Conservation (phyloP, 92 coral and sea anemone genomes). For the Porites rus region DNA sequence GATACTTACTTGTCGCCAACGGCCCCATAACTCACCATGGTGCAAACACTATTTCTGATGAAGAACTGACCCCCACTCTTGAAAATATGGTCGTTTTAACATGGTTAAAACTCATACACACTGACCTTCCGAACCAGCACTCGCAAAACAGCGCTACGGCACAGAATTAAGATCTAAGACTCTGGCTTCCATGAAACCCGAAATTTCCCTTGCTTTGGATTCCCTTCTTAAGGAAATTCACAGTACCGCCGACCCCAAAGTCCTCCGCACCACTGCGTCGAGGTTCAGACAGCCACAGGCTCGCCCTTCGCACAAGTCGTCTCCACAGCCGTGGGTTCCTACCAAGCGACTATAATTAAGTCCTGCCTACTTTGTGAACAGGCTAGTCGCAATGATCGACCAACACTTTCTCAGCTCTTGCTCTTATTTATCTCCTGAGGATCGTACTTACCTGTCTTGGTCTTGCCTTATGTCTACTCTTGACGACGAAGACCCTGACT, state of each 20-base stretch:
- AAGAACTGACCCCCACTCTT: background rate
- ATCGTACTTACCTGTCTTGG: no score
- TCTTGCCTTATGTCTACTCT: no score
- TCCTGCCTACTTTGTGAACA: no score
- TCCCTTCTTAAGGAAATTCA: conserved; percentile 50
- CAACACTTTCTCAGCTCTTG: no score
- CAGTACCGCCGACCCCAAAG: background rate
- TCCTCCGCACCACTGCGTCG: no score
- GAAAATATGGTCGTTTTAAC: conserved; percentile 26
- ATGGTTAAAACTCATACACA: background rate
- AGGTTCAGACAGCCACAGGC: conserved; percentile 15
- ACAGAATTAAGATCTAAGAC: conserved; percentile 52
- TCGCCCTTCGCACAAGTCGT: conserved; percentile 6
- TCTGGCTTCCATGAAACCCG: conserved; percentile 44
- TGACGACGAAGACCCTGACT: no score
- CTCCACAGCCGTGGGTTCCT: conserved; percentile 17
- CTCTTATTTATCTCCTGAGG: no score
- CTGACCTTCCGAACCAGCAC: conserved; percentile 6
- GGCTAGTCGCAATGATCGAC: no score
- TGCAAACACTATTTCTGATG: no score
- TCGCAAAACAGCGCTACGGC: conserved; percentile 44
- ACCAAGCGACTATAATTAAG: no score
- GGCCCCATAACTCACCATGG: background rate
- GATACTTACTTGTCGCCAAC: background rate
- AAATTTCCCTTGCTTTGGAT: conserved; percentile 57